Conservation (phyloP, 2,888 invertebrate genomes). For the Drosophila hamatofila region DNA sequence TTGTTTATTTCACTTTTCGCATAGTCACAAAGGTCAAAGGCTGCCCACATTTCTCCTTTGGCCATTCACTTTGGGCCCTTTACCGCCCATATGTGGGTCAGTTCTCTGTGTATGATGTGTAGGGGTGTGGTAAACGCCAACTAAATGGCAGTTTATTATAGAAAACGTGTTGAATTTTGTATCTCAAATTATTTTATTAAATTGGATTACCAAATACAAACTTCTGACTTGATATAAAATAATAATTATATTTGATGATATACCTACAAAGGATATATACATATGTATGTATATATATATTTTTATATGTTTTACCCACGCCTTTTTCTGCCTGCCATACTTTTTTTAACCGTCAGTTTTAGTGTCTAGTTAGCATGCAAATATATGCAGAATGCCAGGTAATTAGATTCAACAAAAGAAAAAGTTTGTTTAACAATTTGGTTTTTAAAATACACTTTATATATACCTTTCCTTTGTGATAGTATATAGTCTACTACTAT, state of each 20-base stretch:
- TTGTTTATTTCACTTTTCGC: conserved; percentile 75
- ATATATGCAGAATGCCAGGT: conserved; percentile 1
- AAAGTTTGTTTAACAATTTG: background rate
- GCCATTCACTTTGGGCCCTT: conserved; percentile 30
- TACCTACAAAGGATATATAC: background rate
- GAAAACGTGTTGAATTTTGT: background rate
- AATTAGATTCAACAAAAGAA: background rate
- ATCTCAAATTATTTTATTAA: background rate
- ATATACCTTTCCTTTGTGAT: background rate
- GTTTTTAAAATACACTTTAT: too few relatives aligned
- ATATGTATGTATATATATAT: background rate
- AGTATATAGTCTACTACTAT: background rate
- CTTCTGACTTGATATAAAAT: background rate
- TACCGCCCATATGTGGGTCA: conserved; percentile 17
- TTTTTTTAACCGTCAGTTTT: background rate
- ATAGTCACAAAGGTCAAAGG: conserved; percentile 69
- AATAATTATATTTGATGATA: background rate
- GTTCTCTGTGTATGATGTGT: background rate
- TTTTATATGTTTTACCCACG: too few relatives aligned
- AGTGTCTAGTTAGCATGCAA: background rate
- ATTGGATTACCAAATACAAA: background rate
- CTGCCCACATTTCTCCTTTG: conserved; percentile 52
- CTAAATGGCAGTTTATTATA: background rate
- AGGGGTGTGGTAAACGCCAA: background rate
- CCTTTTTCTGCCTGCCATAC: background rate